These are phyloP conservation scores for Tetragonula carbonaria DNA, from an alignment of 2,888 invertebrate genomes.

Conservation along the genomic window DNA sequence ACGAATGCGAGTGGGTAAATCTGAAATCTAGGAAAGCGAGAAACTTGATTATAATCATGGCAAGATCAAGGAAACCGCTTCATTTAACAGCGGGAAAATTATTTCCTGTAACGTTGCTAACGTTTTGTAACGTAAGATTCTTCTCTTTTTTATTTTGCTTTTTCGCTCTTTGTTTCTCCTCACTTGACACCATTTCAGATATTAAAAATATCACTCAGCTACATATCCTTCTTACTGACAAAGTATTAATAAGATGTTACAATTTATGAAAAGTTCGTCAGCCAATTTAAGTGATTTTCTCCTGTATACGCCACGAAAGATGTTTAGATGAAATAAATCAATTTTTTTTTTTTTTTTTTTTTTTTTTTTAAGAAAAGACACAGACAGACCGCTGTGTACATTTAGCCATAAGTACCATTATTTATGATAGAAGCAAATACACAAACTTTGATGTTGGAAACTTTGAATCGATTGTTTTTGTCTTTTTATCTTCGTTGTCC, in stretches of 20 bases:
- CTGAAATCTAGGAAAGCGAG: constrained; percentile 34
- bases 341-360: background rate
- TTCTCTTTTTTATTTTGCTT: too few species aligned
- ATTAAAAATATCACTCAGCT: constrained; percentile 35
- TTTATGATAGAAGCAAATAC: background rate
- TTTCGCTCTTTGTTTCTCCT: background rate
- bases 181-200: constrained; percentile 36
- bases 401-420: background rate
- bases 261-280: background rate
- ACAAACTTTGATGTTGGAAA: background rate
- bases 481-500: too few species aligned
- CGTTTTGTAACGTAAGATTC: constrained; percentile 55
- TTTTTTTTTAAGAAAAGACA: background rate
- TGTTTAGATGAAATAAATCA: background rate
- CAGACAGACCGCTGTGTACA: background rate
- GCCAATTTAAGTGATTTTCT: background rate
- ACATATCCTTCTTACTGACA: constrained; percentile 30
- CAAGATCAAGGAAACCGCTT: constrained; percentile 49
- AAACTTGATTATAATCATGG: constrained; percentile 49
- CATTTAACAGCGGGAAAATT: constrained; percentile 61
- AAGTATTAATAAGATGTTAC: background rate
- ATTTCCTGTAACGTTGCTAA: constrained; percentile 53
- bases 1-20: constrained; percentile 37
- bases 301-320: background rate
- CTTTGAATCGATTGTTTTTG: background rate